Evolutionary conservation across 2,113 vertebrate genomes (phyloP), one percentile per base, ranked within the genome.

Genomic region (Columbina picui): DNA sequence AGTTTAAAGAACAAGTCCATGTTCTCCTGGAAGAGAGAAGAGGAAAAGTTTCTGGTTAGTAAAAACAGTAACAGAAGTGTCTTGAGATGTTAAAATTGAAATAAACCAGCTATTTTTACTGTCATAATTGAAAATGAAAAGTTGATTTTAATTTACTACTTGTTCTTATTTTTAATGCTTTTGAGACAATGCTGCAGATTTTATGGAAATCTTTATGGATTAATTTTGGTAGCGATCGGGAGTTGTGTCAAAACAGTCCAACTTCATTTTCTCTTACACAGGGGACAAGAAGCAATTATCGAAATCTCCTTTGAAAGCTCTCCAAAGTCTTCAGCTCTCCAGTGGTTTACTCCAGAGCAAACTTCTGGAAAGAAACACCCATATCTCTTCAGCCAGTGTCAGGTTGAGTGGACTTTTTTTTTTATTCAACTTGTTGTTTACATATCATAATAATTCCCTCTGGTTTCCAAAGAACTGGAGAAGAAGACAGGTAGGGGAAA

Each of bases 381-480:
- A 0, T 99, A 99, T 96, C 99, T 99, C 92, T 99, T 99, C 97
- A 99, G 99, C 96, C 99, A 99, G 88, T 99, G 99, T 97, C 99
- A 99, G 98, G 99, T 99, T 96, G 96, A 85, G 87, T 52, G 14
- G 36, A 36, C 23, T 8, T 21, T 64, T 29, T 52, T 52, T 41
- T 50, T 83, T 76, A 73, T 20, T 16, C n/a, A 27, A 36, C 23
- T 43, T 77, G 6, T 27, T 80, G 2, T 75, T 87, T 75, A 30
- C 17, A 26, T n/a, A 14, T 9, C 18, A 6, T 64, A 70, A 38
- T 87, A 73, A 50, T 77, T 91, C 25, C 30, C 20, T 5, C 26
- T 76, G 25, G 15, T 82, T 87, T 86, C 52, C 29, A 10, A 90
- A 63, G 29, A 59, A 7, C 13, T 57, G 68, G 29, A 56, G 34